phyloP scores from a whole-genome alignment of 2,797 vertebrate genomes.

The Pogonophryne albipinna region DNA sequence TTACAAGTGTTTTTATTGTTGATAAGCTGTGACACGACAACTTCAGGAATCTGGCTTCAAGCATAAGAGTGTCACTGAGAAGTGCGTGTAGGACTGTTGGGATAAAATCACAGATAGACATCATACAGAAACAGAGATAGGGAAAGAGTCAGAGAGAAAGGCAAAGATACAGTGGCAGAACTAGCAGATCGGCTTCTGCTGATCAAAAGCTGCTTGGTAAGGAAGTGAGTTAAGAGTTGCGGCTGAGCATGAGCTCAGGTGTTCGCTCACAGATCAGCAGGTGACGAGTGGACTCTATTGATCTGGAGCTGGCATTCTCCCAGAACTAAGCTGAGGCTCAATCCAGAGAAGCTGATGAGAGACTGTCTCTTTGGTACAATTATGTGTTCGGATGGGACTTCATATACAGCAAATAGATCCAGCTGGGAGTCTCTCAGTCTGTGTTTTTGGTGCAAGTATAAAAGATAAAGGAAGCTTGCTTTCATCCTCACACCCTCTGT shows the following conservation, averaged over 20 bases:
- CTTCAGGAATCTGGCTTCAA: slow-evolving; percentile 53
- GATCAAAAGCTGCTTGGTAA: slow-evolving; percentile 41
- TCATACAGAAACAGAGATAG: not conserved
- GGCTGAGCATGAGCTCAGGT: slow-evolving; percentile 59
- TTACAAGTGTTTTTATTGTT: slow-evolving; percentile 36
- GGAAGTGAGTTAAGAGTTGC: slow-evolving; percentile 65
- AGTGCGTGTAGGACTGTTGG: not conserved
- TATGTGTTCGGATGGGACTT: slow-evolving; percentile 45
- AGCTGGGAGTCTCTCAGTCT: slow-evolving; percentile 7
- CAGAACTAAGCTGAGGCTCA: slow-evolving; percentile 53
- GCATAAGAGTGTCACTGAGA: slow-evolving; percentile 12
- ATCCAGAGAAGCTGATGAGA: slow-evolving; percentile 42
- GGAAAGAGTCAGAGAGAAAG: slow-evolving; percentile 11
- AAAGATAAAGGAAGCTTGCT: slow-evolving; percentile 16
- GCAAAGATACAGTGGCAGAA: not conserved
- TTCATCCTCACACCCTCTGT: slow-evolving; percentile 1
- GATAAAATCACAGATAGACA: slow-evolving; percentile 21
- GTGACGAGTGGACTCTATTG: slow-evolving; percentile 64
- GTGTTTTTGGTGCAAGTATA: slow-evolving; percentile 10
- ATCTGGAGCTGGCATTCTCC: slow-evolving; percentile 49
- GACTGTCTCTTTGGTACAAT: slow-evolving; percentile 37
- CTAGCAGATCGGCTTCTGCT: slow-evolving; percentile 10
- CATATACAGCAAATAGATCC: slow-evolving; percentile 25
- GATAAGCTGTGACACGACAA: slow-evolving; percentile 56
- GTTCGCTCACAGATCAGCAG: slow-evolving; percentile 59